Evolutionary conservation across 2,113 vertebrate genomes (phyloP).

Genomic region (Seriola aureovittata): DNA sequence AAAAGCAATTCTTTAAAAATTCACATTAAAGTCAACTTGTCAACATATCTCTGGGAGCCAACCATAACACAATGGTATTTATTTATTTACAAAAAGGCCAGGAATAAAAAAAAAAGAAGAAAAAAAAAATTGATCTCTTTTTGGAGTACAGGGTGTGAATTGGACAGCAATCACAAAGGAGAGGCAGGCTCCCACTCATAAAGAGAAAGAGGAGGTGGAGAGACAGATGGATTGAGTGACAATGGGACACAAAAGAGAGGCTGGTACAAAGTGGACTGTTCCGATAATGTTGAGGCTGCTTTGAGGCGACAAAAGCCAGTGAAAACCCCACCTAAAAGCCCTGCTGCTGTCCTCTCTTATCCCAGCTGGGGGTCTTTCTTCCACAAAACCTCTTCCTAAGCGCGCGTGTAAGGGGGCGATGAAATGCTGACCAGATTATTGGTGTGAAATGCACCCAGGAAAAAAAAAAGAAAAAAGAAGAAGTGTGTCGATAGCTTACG

Average conservation of each 20-base stretch:
- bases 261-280: conserved; percentile 70
- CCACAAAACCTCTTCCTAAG: conserved; percentile 62
- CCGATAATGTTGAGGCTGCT: conserved; percentile 67
- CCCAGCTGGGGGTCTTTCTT: conserved; percentile 72
- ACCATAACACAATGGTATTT: conserved; percentile 67
- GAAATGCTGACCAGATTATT: conserved; percentile 56
- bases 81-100: conserved; percentile 72
- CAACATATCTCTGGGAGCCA: conserved; percentile 49
- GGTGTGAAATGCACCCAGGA: conserved; percentile 33
- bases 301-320: conserved; percentile 67
- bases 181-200: conserved; percentile 56
- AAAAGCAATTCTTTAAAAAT: conserved; percentile 65
- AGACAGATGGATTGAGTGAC: conserved; percentile 63
- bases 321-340: conserved; percentile 72
- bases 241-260: conserved; percentile 68
- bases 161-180: conserved; percentile 70
- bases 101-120: conserved; percentile 17
- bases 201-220: conserved; percentile 47
- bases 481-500: conserved; percentile 54
- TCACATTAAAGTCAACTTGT: conserved; percentile 63
- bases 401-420: conserved; percentile 21
- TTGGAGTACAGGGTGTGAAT: conserved; percentile 51
- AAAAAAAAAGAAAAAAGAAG: not conserved
- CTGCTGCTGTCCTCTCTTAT: conserved; percentile 71
- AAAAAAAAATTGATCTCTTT: conserved; percentile 65